Base-by-base conservation (phyloP, 1,140 invertebrate genomes). In the Cepaea nemoralis region DNA sequence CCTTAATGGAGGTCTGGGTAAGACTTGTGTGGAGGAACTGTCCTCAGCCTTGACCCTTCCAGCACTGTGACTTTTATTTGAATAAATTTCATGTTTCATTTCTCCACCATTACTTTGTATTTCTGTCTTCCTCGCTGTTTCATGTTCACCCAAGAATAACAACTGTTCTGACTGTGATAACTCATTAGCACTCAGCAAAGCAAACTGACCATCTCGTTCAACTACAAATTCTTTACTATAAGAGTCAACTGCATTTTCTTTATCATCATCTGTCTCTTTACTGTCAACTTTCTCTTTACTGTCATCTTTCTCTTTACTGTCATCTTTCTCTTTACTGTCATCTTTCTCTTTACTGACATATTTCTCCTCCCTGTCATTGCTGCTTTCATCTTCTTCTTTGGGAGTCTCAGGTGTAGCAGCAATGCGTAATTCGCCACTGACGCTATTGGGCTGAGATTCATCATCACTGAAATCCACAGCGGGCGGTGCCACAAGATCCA, bases 201-300 rank as follows among this genome's bases (percentile, higher is more conserved):
- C 82, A 87, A 90, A 90, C 74, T 90, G 88, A 66, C 90, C 90
- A 81, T 88, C 88, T 48, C 85, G 82, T 85, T 91, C 90, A n/a
- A 91, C 84, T 33, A 85, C 84, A 81, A 80, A 83, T 45, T 83
- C 71, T 70, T 83, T 82, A 22, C 78, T 79, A 27, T 67, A 78
- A 0, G 79, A 69, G 14, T 69, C 82, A 50, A 83, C 80, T 33
- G 69, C 45, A 40, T 82, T 83, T 27, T 84, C 77, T 24, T 77
- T 69, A 42, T 63, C 59, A 31, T 80, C 42, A 5, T 22, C 40
- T 63, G 82, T 82, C 35, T 45, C 59, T 40, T 27, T 69, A n/a
- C 48, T 77, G 8, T n/a, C n/a, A n/a, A n/a, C n/a, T n/a, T n/a
- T n/a, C n/a, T 19, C 19, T 3, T 55, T 55, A 2, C 19, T 22